Percentiles rank a stretch among this genome's conserved stretches.
Evolutionary conservation across 2,797 vertebrate genomes (phyloP).

Genomic region (Gastrophryne carolinensis): DNA sequence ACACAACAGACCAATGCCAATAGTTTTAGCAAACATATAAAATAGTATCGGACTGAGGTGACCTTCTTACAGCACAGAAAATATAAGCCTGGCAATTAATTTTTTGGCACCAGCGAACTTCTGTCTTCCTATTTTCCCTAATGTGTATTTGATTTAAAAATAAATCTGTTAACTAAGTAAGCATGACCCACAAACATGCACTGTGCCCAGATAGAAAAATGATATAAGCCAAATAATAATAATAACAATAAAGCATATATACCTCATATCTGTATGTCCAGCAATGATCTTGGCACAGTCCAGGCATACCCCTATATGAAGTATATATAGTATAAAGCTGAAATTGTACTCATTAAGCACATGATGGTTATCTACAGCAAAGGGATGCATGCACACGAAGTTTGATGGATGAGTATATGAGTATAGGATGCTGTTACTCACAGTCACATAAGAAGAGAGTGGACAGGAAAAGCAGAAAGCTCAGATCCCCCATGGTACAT

Average conservation of each 20-base stretch:
- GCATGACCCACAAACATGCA: neutral
- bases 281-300: no score
- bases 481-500: slow-evolving; percentile 27
- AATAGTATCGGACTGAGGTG: neutral
- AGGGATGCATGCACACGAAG: neutral
- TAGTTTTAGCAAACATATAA: neutral
- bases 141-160: neutral
- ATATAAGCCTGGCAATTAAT: neutral
- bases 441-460: slow-evolving; percentile 16
- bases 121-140: neutral
- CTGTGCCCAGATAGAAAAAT: neutral
- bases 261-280: no score
- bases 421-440: slow-evolving; percentile 25
- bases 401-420: no score
- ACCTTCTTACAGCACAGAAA: neutral
- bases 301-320: neutral
- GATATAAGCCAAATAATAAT: neutral
- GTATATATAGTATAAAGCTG: no score
- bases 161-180: neutral
- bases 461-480: neutral
- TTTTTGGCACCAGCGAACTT: neutral
- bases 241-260: no score
- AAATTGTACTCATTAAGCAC: neutral
- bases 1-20: neutral
- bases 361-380: no score